These are phyloP conservation scores for Flexamia atlantica DNA, from an alignment of 2,888 invertebrate genomes.

Conservation along the genomic window DNA sequence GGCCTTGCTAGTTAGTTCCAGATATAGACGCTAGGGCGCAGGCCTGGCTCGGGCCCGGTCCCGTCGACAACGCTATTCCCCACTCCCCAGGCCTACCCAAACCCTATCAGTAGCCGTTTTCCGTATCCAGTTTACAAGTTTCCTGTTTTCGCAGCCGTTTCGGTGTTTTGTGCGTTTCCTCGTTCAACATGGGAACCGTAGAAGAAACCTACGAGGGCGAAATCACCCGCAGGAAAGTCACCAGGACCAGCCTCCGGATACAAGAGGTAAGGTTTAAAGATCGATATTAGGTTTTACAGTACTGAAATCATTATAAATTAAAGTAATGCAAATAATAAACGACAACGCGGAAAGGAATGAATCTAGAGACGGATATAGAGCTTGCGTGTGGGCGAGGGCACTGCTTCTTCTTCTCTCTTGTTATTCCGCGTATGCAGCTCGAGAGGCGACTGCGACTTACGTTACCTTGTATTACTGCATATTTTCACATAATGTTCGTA, in stretches of 20 bases:
- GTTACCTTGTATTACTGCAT: neutral
- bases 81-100: conserved; percentile 38
- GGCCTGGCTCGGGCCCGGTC: conserved; percentile 9
- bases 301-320: neutral
- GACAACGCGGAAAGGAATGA: conserved; percentile 16
- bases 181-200: conserved; percentile 78
- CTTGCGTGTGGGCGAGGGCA: neutral
- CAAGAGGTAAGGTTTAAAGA: conserved; percentile 79
- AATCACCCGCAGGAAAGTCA: conserved; percentile 84
- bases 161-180: conserved; percentile 52
- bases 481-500: no score
- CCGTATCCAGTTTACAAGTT: conserved; percentile 19
- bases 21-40: conserved; percentile 39
- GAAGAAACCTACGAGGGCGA: conserved; percentile 84
- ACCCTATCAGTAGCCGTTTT: conserved; percentile 18
- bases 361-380: conserved; percentile 4
- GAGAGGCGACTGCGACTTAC: neutral
- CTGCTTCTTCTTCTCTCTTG: conserved; percentile 12
- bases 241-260: conserved; percentile 82
- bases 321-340: neutral
- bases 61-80: conserved; percentile 9
- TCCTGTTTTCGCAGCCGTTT: conserved; percentile 51
- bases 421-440: neutral
- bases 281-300: neutral
- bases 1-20: conserved; percentile 29